A percentile compares a stretch with the other conserved stretches of the same genome.
Evolutionary conservation across 2,113 vertebrate genomes (phyloP).

Genomic region (Apodemus speciosus): DNA sequence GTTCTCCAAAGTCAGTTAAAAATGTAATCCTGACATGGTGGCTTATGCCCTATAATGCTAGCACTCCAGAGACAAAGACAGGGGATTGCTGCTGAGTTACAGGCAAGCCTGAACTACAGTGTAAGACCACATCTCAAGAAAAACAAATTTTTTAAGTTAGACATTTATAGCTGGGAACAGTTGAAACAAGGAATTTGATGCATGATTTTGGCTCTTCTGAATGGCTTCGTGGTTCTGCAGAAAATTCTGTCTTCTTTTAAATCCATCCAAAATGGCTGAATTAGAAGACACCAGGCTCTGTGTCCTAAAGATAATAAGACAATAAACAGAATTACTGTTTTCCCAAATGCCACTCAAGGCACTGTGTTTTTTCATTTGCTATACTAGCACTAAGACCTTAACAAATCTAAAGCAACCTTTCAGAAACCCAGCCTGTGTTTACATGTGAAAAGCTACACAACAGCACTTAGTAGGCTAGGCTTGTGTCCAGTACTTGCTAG

Average conservation of each 20-base stretch:
- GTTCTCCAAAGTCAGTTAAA: conserved; percentile 79
- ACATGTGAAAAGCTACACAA: conserved; percentile 29
- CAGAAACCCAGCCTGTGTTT: conserved; percentile 2
- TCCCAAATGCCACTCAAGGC: conserved; percentile 33
- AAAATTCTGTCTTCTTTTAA: conserved; percentile 89
- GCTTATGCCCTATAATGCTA: neutral
- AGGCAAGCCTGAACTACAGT: neutral
- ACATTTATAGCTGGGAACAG: conserved; percentile 91
- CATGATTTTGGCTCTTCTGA: conserved; percentile 82
- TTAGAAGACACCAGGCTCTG: conserved; percentile 89
- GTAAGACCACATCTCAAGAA: neutral
- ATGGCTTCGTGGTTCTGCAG: conserved; percentile 87
- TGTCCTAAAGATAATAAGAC: conserved; percentile 84
- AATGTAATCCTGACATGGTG: conserved; percentile 81
- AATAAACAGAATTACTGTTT: conserved; percentile 58
- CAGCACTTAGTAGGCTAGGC: neutral
- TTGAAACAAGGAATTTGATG: conserved; percentile 86
- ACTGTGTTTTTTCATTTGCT: neutral
- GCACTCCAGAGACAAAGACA: neutral
- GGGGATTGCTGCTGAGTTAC: neutral
- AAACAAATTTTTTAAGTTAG: conserved; percentile 67
- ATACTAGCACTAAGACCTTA: neutral
- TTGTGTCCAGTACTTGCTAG: neutral
- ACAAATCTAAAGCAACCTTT: conserved; percentile 13
- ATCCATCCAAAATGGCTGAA: conserved; percentile 88